These are phyloP conservation scores for Virgularia gustaviana DNA, from an alignment of 92 coral and sea anemone genomes.

Conservation along the genomic window DNA sequence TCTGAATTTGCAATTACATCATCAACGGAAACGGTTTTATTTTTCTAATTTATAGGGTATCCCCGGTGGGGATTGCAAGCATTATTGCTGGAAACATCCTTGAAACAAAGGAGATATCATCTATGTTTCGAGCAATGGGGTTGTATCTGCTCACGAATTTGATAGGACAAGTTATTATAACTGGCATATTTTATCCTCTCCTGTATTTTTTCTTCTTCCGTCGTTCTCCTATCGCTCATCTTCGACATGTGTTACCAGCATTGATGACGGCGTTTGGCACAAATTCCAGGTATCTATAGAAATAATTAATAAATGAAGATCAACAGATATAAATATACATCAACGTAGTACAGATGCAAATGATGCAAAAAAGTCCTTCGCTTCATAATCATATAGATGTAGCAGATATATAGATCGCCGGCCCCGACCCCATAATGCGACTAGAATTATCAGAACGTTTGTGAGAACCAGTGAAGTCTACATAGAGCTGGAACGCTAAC, in stretches of 20 bases:
- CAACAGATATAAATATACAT: too few species aligned
- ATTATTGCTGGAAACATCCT: constrained; percentile 14
- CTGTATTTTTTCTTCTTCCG: constrained; percentile 12
- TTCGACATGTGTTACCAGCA: neutral
- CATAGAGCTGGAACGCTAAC: too few species aligned
- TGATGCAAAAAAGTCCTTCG: too few species aligned
- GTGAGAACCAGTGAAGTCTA: too few species aligned
- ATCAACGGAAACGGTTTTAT: neutral
- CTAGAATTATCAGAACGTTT: too few species aligned
- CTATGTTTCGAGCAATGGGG: neutral
- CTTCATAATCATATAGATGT: too few species aligned
- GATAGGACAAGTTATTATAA: neutral
- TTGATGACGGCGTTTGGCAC: constrained; percentile 17
- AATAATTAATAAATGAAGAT: too few species aligned
- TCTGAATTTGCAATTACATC: neutral
- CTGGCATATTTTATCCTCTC: neutral
- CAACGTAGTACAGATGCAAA: too few species aligned
- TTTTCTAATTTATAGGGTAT: neutral
- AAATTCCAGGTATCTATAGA: neutral
- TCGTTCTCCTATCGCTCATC: neutral
- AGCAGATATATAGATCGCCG: too few species aligned
- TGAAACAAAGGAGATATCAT: neutral
- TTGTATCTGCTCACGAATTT: neutral
- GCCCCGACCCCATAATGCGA: too few species aligned
- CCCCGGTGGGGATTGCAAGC: constrained; percentile 14